Conservation (phyloP, 2,113 vertebrate species). For the Arothron firmamentum region DNA sequence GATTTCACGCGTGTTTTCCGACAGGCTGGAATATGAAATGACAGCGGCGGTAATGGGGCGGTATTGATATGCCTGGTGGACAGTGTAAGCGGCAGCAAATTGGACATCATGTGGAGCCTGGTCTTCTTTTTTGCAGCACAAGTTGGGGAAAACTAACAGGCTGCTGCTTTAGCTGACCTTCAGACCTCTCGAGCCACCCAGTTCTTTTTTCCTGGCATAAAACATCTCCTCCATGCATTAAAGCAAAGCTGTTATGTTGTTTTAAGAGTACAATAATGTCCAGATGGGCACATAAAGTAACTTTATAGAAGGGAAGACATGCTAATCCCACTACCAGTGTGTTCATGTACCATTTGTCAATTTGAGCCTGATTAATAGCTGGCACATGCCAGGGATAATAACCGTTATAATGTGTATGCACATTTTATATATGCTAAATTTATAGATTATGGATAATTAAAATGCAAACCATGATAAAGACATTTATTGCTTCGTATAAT, state of each 20-base stretch:
- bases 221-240: too few species aligned
- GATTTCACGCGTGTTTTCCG: conserved; percentile 28
- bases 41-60: neutral
- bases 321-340: conserved; percentile 41
- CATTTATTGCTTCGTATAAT: too few species aligned
- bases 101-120: neutral
- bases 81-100: neutral
- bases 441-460: conserved; percentile 36
- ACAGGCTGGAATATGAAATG: conserved; percentile 12
- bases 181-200: neutral
- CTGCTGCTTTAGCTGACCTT: conserved; percentile 4
- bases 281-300: conserved; percentile 38
- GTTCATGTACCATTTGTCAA: conserved; percentile 61
- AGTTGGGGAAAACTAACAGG: neutral
- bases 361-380: conserved; percentile 59
- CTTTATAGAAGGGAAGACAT: conserved; percentile 6
- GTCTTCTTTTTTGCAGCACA: neutral
- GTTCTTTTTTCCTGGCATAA: too few species aligned
- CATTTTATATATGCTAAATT: conserved; percentile 19
- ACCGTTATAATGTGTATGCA: conserved; percentile 26
- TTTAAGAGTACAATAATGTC: conserved; percentile 40
- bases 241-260: conserved; percentile 31
- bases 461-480: conserved; percentile 40
- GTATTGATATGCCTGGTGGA: neutral
- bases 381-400: conserved; percentile 61